Evolutionary conservation across 2,113 vertebrate genomes (phyloP), one percentile per base, ranked within the genome.

Genomic region (Myiopsitta monachus): DNA sequence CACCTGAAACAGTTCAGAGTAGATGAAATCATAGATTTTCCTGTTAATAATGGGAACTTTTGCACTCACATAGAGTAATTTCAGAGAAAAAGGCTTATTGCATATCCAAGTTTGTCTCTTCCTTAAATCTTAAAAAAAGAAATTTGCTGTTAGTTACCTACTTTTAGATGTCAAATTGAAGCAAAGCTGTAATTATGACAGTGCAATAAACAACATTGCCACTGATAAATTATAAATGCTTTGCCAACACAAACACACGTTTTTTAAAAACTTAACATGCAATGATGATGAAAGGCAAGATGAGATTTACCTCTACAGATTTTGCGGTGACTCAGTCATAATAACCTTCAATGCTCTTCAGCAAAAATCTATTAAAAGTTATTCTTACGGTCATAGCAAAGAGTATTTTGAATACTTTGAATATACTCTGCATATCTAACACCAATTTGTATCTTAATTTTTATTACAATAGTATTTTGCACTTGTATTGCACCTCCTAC

Each of bases 301-400:
- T 14, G 15, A 89, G 49, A 80, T 79, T 47, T 59, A 44, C 57
- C 83, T 84, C 36, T 46, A 74, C 78, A 83, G 72, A 87, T 91
- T 91, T 76, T 66, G 51, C 33, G 63, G 27, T 5, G 62, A 95
- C 17, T 81, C 26, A 41, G 62, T 92, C 36, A 36, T 59, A 86
- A 87, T 55, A 96, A 81, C 69, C 75, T 92, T 69, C 70, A 55
- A 39, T 86, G 54, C 10, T 69, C 44, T 51, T 74, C 31, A 87
- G 41, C 22, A 96, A 95, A 87, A 91, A 66, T 39, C 17, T 89
- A n/a, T 43, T 93, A 86, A 54, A 67, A 95, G 59, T 30, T 86
- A 91, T 78, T 22, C 57, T 46, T 39, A 51, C 18, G 66, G 27
- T 64, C 62, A 67, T 38, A 77, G 26, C 49, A 91, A 80, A 80